Percentiles rank a stretch among this genome's conserved stretches.
Evolutionary conservation across 2,113 vertebrate genomes (phyloP).

Genomic region (Percina caprodes): DNA sequence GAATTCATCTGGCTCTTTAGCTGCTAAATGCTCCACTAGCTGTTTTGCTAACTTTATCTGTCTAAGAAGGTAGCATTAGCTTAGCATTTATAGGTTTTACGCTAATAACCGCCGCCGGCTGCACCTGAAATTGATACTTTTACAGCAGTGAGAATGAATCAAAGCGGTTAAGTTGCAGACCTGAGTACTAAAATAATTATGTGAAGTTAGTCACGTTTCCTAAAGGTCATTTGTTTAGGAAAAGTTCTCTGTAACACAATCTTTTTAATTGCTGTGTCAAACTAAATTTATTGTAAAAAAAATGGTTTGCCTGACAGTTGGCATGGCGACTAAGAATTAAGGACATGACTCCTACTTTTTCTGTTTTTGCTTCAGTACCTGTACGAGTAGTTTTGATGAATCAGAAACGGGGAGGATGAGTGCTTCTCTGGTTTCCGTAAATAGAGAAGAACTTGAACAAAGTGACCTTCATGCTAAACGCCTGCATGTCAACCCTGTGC

Average conservation of each 20-base stretch:
- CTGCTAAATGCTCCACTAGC: background rate
- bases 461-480: too few species aligned
- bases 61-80: background rate
- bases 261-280: background rate
- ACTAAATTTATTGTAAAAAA: background rate
- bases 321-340: background rate
- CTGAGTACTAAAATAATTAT: background rate
- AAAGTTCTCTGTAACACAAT: background rate
- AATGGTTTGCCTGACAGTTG: background rate
- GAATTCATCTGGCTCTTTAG: background rate
- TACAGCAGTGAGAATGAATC: background rate
- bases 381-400: too few species aligned
- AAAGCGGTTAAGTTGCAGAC: background rate
- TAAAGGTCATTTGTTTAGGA: background rate
- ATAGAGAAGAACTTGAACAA: too few species aligned
- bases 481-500: too few species aligned
- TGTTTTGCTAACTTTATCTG: background rate
- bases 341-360: background rate
- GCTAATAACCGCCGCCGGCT: too few species aligned
- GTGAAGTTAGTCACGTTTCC: background rate
- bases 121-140: background rate
- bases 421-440: too few species aligned
- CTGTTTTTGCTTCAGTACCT: conserved; percentile 15
- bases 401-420: too few species aligned
- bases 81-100: background rate